Percentiles rank a stretch among this genome's conserved stretches.
Evolutionary conservation across 1,140 invertebrate species (phyloP).

Genomic region (Elysia chlorotica): DNA sequence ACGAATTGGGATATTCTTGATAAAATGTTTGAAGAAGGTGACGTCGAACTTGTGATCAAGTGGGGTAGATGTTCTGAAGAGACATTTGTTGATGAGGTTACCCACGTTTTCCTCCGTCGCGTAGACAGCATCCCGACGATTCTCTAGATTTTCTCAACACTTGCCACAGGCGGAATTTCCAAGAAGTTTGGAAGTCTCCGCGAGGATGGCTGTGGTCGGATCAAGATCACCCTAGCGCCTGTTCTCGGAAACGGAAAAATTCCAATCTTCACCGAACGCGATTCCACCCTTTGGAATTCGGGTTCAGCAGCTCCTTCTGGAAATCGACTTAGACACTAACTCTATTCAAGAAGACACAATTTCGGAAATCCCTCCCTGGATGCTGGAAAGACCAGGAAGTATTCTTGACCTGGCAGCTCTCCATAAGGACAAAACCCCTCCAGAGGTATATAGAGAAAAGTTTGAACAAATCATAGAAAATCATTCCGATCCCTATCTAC

Average conservation of each 20-base stretch:
- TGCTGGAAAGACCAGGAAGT: too few species aligned
- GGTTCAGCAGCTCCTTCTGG: conserved; percentile 25
- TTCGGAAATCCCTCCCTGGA: conserved; percentile 28
- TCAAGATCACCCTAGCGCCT: conserved; percentile 30
- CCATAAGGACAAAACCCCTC: too few species aligned
- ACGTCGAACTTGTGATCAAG: neutral
- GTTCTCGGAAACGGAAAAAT: conserved; percentile 30
- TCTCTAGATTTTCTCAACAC: conserved; percentile 26
- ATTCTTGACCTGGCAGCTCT: too few species aligned
- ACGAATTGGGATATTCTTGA: neutral
- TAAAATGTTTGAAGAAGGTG: conserved; percentile 14
- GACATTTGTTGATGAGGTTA: neutral
- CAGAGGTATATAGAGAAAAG: too few species aligned
- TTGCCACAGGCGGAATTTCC: conserved; percentile 30
- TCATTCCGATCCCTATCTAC: too few species aligned
- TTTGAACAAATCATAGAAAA: too few species aligned
- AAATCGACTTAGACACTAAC: conserved; percentile 25
- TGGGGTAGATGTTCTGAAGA: neutral
- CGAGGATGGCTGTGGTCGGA: conserved; percentile 26
- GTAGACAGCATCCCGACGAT: conserved; percentile 21
- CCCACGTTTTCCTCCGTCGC: conserved; percentile 8
- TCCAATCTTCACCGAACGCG: too few species aligned
- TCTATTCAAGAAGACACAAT: conserved; percentile 36
- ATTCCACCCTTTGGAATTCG: too few species aligned
- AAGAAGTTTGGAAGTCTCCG: conserved; percentile 32